These are phyloP conservation scores for Gonioctena quinquepunctata DNA, from an alignment of 1,140 invertebrate species.

Conservation along the genomic window DNA sequence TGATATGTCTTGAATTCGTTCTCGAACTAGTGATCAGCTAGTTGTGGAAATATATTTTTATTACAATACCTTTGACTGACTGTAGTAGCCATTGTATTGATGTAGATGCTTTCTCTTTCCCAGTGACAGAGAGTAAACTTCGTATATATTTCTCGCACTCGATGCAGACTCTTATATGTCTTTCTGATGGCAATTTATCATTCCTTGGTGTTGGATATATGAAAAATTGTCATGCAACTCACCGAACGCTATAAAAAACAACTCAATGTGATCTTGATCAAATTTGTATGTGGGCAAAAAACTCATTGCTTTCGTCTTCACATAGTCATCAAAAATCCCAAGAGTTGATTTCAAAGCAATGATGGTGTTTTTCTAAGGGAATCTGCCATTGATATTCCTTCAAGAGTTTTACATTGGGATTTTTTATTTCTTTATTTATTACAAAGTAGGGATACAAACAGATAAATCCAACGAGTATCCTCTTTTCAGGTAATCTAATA, in stretches of 20 bases:
- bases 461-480: too few relatives aligned
- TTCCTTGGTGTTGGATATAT: too few relatives aligned
- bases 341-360: neutral
- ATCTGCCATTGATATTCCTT: neutral
- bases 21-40: neutral
- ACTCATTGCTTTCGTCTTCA: slow-evolving; percentile 14
- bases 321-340: slow-evolving; percentile 18
- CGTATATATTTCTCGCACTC: neutral
- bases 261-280: slow-evolving; percentile 28
- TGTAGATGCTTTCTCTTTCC: neutral
- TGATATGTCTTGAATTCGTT: neutral
- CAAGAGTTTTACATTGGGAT: neutral
- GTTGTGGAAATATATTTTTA: neutral
- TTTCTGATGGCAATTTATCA: neutral
- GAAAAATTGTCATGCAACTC: too few relatives aligned
- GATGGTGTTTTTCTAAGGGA: slow-evolving; percentile 8
- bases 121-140: neutral
- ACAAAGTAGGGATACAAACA: too few relatives aligned
- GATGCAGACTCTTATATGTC: neutral
- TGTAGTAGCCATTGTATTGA: neutral
- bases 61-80: too few relatives aligned
- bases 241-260: too few relatives aligned
- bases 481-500: too few relatives aligned
- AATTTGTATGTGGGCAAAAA: slow-evolving; percentile 27
- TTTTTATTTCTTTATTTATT: too few relatives aligned